Conservation (phyloP, 2,797 vertebrate species). For the Peromyscus attwateri region DNA sequence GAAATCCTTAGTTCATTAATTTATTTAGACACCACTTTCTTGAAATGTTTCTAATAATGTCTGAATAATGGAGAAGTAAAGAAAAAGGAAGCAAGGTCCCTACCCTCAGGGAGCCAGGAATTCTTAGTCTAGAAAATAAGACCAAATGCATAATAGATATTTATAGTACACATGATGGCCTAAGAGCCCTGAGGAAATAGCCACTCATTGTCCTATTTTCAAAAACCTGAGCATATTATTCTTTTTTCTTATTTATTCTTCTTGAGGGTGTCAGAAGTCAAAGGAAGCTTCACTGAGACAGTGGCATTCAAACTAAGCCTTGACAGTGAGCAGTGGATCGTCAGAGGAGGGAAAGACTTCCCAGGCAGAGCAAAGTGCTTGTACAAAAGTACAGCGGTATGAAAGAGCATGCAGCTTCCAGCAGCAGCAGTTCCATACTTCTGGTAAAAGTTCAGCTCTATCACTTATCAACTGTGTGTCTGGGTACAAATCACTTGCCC, state of each 20-base stretch:
- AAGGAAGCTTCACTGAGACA: background rate
- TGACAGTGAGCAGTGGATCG: constrained; percentile 29
- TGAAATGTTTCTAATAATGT: background rate
- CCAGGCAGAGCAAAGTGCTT: constrained; percentile 39
- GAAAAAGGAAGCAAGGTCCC: background rate
- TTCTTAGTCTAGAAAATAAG: constrained; percentile 39
- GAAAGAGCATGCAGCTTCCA: constrained; percentile 31
- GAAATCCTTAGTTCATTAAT: constrained; percentile 17
- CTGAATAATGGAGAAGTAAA: constrained; percentile 22
- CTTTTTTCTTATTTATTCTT: constrained; percentile 23
- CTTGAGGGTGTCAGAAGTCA: background rate
- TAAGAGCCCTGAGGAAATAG: constrained; percentile 27
- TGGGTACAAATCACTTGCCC: background rate
- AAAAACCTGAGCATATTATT: background rate
- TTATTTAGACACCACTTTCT: constrained; percentile 54
- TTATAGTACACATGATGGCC: background rate
- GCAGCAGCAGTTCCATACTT: constrained; percentile 39
- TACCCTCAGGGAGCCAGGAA: background rate
- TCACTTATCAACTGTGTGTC: background rate
- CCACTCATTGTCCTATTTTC: background rate
- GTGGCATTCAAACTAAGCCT: constrained; percentile 5
- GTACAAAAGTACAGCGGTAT: background rate
- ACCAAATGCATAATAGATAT: constrained; percentile 28
- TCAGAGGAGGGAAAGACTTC: constrained; percentile 5
- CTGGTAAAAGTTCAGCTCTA: constrained; percentile 4